A percentile compares a stretch with the other conserved stretches of the same genome.
Conservation (phyloP, 2,113 vertebrate species). For the Eptatretus burgeri region DNA sequence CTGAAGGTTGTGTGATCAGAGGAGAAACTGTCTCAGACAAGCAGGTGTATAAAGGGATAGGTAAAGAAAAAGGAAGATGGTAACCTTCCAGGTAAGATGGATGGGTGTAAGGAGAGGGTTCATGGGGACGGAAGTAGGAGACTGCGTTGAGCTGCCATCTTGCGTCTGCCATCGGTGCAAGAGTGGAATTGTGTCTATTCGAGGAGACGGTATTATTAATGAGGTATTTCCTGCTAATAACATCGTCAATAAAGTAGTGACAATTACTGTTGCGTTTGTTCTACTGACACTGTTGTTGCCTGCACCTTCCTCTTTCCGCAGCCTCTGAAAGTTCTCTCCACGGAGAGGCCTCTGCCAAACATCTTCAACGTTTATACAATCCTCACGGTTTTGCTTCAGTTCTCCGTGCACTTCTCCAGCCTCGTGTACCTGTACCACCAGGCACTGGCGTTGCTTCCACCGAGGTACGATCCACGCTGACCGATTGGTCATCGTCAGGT, state of each 20-base stretch:
- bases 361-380: constrained; percentile 91
- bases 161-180: no score
- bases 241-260: background rate
- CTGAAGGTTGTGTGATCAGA: no score
- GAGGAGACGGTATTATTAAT: no score
- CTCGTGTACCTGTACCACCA: constrained; percentile 51
- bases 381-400: constrained; percentile 65
- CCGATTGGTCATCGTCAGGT: background rate
- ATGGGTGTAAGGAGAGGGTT: no score
- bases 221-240: background rate
- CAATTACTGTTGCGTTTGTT: background rate
- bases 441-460: constrained; percentile 37
- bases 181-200: no score
- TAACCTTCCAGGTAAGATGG: no score
- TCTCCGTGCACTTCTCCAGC: constrained; percentile 67
- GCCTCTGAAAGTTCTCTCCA: constrained; percentile 69
- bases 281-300: background rate
- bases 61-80: no score
- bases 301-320: constrained; percentile 12
- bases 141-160: no score
- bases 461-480: constrained; percentile 21
- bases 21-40: no score
- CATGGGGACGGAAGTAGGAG: no score
- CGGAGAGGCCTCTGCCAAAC: constrained; percentile 63
- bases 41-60: no score